Evolutionary conservation across 2,888 invertebrate species (phyloP).

Genomic region (Ischnus inquisitorius): DNA sequence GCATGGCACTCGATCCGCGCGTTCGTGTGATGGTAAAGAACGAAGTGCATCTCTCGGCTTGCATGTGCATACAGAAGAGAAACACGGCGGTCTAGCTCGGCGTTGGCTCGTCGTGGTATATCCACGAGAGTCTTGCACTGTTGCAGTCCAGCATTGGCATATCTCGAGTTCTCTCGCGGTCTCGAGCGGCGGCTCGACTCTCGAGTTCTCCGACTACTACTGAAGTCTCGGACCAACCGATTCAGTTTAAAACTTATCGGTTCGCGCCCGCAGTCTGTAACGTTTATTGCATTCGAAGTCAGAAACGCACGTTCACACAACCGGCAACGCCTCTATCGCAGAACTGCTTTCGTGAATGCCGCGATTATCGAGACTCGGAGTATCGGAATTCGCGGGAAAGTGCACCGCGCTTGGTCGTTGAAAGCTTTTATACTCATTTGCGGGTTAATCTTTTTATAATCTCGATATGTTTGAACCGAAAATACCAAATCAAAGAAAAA

Average conservation of each 20-base stretch:
- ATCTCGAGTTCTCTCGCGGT: neutral
- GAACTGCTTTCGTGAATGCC: constrained; percentile 48
- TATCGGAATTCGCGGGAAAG: neutral
- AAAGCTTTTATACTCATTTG: neutral
- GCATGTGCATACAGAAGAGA: constrained; percentile 1
- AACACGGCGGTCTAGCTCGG: neutral
- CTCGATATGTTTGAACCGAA: neutral
- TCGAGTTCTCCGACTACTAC: constrained; percentile 31
- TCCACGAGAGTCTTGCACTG: constrained; percentile 44
- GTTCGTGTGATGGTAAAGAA: constrained; percentile 26
- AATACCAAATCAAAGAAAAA: neutral
- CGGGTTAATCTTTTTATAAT: neutral
- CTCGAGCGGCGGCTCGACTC: constrained; percentile 9
- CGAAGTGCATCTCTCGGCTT: constrained; percentile 23
- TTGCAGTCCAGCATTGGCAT: constrained; percentile 19
- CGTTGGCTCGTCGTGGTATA: constrained; percentile 75
- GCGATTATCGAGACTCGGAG: neutral
- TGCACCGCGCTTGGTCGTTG: neutral
- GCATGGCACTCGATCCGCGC: constrained; percentile 40
- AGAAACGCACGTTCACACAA: constrained; percentile 10
- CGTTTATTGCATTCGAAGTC: constrained; percentile 16
- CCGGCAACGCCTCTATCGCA: constrained; percentile 65
- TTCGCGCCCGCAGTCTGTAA: constrained; percentile 38
- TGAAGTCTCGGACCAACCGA: neutral
- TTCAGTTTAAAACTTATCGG: constrained; percentile 21